phyloP scores from a whole-genome alignment of 2,113 vertebrate genomes.

The Micronisus gabar region DNA sequence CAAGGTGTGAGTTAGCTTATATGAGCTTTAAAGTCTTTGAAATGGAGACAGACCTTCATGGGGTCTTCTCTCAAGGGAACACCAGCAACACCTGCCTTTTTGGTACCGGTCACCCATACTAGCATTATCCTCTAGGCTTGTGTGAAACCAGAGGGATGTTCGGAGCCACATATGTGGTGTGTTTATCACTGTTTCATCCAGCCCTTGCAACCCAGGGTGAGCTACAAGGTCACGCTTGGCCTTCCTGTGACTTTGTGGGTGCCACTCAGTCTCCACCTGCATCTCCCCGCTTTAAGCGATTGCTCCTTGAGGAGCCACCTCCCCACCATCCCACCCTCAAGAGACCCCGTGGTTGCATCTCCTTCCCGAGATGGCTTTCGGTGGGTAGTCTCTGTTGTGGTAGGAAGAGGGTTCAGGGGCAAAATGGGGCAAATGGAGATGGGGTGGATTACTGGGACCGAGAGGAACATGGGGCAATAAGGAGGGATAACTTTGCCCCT shows the following conservation, averaged over 20 bases:
- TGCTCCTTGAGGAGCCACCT: background rate
- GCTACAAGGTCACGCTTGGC: background rate
- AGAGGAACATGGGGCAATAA: background rate
- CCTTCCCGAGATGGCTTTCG: background rate
- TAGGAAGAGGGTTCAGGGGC: background rate
- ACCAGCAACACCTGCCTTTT: background rate
- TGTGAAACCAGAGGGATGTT: background rate
- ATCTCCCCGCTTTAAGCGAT: background rate
- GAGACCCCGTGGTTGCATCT: background rate
- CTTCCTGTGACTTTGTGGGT: background rate
- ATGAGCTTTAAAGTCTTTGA: background rate
- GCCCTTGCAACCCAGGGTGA: background rate
- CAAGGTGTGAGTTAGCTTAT: background rate
- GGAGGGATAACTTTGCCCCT: background rate
- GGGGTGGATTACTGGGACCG: background rate
- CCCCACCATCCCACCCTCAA: background rate
- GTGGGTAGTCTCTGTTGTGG: background rate
- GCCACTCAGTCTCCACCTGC: background rate
- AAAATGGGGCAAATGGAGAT: background rate
- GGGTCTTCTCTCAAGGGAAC: background rate
- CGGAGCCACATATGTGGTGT: rapidly evolving
- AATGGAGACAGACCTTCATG: background rate
- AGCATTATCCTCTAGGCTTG: background rate
- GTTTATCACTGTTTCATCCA: background rate
- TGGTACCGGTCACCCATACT: background rate